Conservation (phyloP, 2,797 vertebrate genomes). For the Chelidonichthys spinosus region DNA sequence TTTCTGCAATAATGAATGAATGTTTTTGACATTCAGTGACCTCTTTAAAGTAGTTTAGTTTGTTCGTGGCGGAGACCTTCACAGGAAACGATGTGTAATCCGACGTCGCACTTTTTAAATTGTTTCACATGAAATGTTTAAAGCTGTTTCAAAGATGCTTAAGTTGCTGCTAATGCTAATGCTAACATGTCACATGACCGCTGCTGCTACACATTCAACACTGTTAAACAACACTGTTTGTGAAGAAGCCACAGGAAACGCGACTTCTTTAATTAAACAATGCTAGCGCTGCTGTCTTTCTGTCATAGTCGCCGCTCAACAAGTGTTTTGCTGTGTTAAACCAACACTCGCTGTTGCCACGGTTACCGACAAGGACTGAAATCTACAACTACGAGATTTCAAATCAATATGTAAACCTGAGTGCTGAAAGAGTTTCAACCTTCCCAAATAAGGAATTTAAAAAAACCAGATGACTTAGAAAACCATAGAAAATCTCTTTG, state of each 20-base stretch:
- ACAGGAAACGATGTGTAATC: too few species aligned
- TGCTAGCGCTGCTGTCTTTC: neutral
- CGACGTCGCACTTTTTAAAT: too few species aligned
- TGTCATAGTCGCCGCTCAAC: neutral
- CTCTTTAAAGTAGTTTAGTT: too few species aligned
- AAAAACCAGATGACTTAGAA: too few species aligned
- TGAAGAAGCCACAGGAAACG: too few species aligned
- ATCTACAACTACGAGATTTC: neutral
- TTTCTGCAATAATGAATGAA: too few species aligned
- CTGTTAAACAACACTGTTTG: too few species aligned
- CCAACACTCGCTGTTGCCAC: neutral
- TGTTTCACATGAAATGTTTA: neutral
- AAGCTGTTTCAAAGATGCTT: neutral
- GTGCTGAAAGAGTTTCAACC: neutral
- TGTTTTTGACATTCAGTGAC: neutral
- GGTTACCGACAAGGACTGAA: neutral
- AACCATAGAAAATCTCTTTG: neutral
- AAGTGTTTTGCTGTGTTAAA: neutral
- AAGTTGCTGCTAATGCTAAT: neutral
- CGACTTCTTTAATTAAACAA: too few species aligned
- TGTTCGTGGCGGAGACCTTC: too few species aligned
- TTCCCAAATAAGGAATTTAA: too few species aligned
- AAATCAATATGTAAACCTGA: neutral
- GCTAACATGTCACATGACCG: neutral
- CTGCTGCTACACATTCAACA: neutral